Evolutionary conservation across 2,888 invertebrate genomes (phyloP), one percentile per base, ranked within the genome.

Genomic region (Agonopterix alstromeriana): DNA sequence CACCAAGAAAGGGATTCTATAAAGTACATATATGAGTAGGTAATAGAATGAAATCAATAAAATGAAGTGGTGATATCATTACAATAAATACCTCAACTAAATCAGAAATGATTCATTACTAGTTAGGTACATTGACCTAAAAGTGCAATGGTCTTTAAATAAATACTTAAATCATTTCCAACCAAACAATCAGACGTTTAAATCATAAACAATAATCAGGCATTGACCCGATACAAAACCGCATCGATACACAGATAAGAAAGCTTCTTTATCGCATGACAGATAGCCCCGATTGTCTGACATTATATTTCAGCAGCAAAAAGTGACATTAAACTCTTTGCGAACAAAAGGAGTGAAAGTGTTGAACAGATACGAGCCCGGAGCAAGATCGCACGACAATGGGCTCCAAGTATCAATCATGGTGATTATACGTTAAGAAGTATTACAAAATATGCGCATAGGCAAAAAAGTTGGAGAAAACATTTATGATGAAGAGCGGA

Each of bases 321-420:
- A 78, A 78, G 58, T 71, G 67, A 65, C 67, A 65, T 70, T 67
- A 68, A 70, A 63, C 49, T 55, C 54, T 50, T 45, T 44, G 45
- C 61, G 65, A 79, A 83, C 83, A 83, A 83, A 79, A 72, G 75
- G 66, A 78, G 83, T 70, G 82, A 83, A 83, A 83, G 84, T 77
- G 69, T 64, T 63, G 60, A 64, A 53, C 48, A 49, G 60, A 61
- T 56, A 60, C 57, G 53, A 52, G 56, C 53, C 48, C 45, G 54
- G 46, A 53, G 57, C 61, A 55, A 57, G 61, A 66, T 60, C 59
- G 57, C 58, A 65, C 60, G 61, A 73, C 70, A 68, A 63, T 67
- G 57, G 63, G 53, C 54, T 53, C 50, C 42, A 48, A 47, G 50
- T 49, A 56, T 59, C 57, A 50, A 62, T 60, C 56, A 54, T 50